Evolutionary conservation across 2,113 vertebrate species (phyloP).

Genomic region (Leuciscus idus): DNA sequence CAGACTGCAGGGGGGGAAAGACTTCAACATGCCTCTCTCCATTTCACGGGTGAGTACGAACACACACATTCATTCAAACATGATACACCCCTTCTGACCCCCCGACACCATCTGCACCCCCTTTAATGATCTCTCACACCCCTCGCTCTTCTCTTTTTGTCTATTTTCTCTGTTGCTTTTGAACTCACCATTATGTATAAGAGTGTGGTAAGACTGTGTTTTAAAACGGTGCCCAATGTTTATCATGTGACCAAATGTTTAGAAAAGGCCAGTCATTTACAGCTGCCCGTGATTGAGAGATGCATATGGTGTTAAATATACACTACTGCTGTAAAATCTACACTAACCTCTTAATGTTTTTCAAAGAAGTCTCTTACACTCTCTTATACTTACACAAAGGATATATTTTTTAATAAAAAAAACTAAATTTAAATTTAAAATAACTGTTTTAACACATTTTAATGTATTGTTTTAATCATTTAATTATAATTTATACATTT

Average conservation of each 20-base stretch:
- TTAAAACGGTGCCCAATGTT: neutral
- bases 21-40: conserved; percentile 95
- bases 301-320: neutral
- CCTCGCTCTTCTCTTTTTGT: conserved; percentile 19
- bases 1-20: conserved; percentile 96
- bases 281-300: neutral
- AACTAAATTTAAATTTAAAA: no score
- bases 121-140: conserved; percentile 7
- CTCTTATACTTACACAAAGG: neutral
- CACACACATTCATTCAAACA: conserved; percentile 14
- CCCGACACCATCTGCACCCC: conserved; percentile 30
- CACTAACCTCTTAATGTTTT: neutral
- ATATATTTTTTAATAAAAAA: no score
- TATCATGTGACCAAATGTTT: neutral
- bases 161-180: neutral
- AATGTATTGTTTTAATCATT: no score
- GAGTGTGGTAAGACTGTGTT: neutral
- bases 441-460: no score
- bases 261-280: neutral
- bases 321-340: neutral
- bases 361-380: neutral
- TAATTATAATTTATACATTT: no score
- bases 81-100: neutral
- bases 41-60: conserved; percentile 89
- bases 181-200: neutral